Evolutionary conservation across 2,113 vertebrate genomes (phyloP), one percentile per base, ranked within the genome.

Genomic region (Anseranas semipalmata): DNA sequence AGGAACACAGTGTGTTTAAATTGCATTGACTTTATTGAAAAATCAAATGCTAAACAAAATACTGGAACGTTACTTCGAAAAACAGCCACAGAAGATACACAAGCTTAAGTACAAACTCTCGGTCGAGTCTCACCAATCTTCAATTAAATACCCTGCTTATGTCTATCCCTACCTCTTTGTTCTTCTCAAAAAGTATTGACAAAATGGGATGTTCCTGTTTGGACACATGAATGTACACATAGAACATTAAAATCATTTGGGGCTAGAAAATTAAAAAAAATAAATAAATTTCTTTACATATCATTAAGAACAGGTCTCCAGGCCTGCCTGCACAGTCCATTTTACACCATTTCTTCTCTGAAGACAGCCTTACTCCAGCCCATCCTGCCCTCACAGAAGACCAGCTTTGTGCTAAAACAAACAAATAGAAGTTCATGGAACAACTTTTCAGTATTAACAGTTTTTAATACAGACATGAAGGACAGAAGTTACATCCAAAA

Each of bases 191-290:
- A 65, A 41, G 28, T 7, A 70, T 9, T 62, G 43, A 80, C 7
- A n/a, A 78, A 88, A 71, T 11, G 4, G 15, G 19, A 75, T 74
- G 52, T 1, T 37, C 18, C 18, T 27, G 39, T 32, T 52, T 43
- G 71, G 50, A 53, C 18, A 46, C 0, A 2, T 39, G 17, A 74
- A 66, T 9, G n/a, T 17, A 65, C 1, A 12, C 15, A 43, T 0
- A 50, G 48, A 76, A 10, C 5, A 43, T 25, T 16, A 59, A 37
- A 90, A 68, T 15, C 46, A 82, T 32, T 20, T 1, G 4, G 7
- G 65, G 60, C 55, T 0, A 82, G 25, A 85, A 70, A 33, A 35
- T 35, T 4, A 25, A 3, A 48, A 52, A 63, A 71, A 12, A n/a
- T n/a, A n/a, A n/a, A n/a, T n/a, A n/a, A 58, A 53, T 15, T 19